Base-by-base conservation (phyloP, 2,888 invertebrate species). In the Ferrisia virgata region DNA sequence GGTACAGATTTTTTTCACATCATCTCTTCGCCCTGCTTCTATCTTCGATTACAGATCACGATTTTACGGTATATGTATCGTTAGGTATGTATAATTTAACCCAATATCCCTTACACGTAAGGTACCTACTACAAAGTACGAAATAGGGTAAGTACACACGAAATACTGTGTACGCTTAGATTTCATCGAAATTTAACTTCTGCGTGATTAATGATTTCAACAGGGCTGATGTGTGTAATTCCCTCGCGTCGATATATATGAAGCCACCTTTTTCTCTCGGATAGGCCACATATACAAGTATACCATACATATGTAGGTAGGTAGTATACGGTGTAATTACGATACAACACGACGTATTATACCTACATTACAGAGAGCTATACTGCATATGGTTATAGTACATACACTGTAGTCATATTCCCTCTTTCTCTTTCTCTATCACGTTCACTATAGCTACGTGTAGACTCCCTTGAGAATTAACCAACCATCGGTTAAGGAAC, bases 401-500 rank as follows among this genome's bases (percentile, higher is more conserved):
- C 8, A 11, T 5, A 43, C 13, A 13, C n/a, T 43, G 43, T 13
- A 43, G 43, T 43, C 13, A 11, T 11, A 9, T 43, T 11, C 58
- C 11, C 58, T 64, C 58, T 28, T 47, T 22, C 28, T 25, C 28
- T 9, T 6, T 2, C 58, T 64, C n/a, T n/a, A n/a, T n/a, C n/a
- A n/a, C 28, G 58, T 28, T 22, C 58, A 11, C 18, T 64, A 64
- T 25, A 28, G 28, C 18, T 64, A 64, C 58, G 58, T 64, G 58
- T 64, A 64, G 58, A 64, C 58, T 64, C 58, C 58, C 58, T 28
- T 8, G 58, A 64, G 58, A 64, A 13, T 64, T 64, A 1, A 64
- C 58, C 58, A 64, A 64, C 58, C 58, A 64, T 64, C 58, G 58
- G 58, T 64, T 64, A 64, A 64, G 58, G 58, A 64, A 64, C 28